Percentiles rank a stretch among this genome's conserved stretches.
Conservation (phyloP, 1,140 invertebrate species). For the Rhagoletis pomonella region DNA sequence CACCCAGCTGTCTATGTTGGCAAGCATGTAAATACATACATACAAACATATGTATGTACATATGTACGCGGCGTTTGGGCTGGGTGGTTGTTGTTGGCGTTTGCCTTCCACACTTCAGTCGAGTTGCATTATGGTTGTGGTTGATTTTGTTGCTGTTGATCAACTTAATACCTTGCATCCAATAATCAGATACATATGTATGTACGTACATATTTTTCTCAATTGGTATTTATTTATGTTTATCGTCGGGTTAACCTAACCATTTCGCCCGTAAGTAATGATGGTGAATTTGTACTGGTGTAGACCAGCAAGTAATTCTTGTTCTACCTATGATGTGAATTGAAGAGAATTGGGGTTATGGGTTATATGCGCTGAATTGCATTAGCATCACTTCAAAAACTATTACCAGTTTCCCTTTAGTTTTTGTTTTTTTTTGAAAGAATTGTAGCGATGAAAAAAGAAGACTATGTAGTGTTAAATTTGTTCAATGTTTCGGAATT, state of each 20-base stretch:
- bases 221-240: not conserved
- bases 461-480: not conserved
- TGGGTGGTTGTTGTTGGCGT: not conserved
- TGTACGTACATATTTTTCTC: not conserved
- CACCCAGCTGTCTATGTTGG: not conserved
- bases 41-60: too few relatives aligned
- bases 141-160: slow-evolving; percentile 26
- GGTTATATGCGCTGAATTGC: not conserved
- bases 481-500: not conserved
- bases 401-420: not conserved
- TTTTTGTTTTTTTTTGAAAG: not conserved
- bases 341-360: not conserved
- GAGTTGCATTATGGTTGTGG: not conserved
- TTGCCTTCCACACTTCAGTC: not conserved
- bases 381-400: not conserved
- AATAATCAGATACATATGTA: not conserved
- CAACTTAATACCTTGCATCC: slow-evolving; percentile 3
- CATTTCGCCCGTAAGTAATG: not conserved
- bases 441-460: not conserved
- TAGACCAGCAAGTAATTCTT: not conserved
- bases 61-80: not conserved
- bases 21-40: not conserved
- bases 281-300: not conserved
- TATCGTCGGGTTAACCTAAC: slow-evolving; percentile 35
- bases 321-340: not conserved